Percentiles rank a stretch among this genome's conserved stretches.
Evolutionary conservation across 1,140 invertebrate species (phyloP).

Genomic region (Eciton burchellii): DNA sequence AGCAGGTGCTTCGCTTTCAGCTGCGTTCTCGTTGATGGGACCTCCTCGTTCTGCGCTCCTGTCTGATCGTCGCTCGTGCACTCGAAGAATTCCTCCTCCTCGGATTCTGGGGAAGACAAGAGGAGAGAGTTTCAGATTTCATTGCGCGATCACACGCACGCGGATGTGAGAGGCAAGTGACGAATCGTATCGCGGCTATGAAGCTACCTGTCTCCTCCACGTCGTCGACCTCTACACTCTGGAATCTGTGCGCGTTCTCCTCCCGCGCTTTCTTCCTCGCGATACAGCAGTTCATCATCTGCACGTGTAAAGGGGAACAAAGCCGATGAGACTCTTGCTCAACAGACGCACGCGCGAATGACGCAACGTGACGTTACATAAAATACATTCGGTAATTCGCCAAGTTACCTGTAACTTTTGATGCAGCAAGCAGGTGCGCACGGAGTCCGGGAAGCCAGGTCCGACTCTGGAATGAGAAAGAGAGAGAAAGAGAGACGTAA

Average conservation of each 20-base stretch:
- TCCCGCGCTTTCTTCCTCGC: constrained; percentile 89
- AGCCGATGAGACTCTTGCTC: constrained; percentile 25
- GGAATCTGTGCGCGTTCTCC: constrained; percentile 78
- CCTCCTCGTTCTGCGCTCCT: constrained; percentile 85
- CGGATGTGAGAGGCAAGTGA: background rate
- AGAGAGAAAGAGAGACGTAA: too few species aligned
- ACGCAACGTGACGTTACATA: constrained; percentile 34
- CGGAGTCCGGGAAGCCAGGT: constrained; percentile 91
- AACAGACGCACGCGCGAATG: background rate
- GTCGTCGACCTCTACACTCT: constrained; percentile 74
- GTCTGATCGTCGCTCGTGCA: constrained; percentile 88
- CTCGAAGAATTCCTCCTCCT: constrained; percentile 95
- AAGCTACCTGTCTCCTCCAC: constrained; percentile 75
- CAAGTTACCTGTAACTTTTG: constrained; percentile 94
- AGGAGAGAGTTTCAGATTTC: background rate
- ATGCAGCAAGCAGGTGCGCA: constrained; percentile 94
- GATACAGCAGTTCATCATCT: constrained; percentile 99
- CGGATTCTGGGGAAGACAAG: constrained; percentile 72
- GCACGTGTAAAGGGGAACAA: constrained; percentile 74
- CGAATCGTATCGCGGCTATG: background rate
- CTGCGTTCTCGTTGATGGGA: constrained; percentile 70
- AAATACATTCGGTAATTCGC: constrained; percentile 47
- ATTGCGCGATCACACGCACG: background rate
- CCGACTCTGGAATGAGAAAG: constrained; percentile 90
- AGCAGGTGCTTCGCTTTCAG: constrained; percentile 85